Evolutionary conservation across 2,797 vertebrate genomes (phyloP), one percentile per base, ranked within the genome.

Genomic region (Coilia nasus): DNA sequence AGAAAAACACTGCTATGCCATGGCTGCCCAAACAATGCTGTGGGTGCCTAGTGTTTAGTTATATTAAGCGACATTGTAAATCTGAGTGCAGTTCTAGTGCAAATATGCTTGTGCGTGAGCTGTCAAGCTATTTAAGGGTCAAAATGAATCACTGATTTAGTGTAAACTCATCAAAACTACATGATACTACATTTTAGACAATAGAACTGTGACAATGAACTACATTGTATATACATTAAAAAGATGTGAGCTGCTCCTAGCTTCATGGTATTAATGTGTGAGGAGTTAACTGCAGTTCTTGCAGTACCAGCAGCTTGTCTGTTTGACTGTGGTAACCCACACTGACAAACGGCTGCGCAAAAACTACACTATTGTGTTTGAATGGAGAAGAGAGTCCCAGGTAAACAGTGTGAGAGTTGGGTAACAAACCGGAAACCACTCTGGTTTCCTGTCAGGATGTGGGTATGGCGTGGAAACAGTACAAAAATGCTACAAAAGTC

Each of bases 361-460:
- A 91, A 91, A 91, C 88, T 19, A 62, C 87, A 85, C 86, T 88
- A 87, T 86, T 54, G 83, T 83, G 10, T 81, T 84, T 81, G 35
- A 81, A 82, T 84, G 64, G 59, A 82, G 59, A 71, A 71, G 86
- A 78, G 78, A 84, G 75, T 78, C 85, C 89, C 84, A 90, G 84
- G 54, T 83, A 86, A 84, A 57, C 84, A 64, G 57, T n/a, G 59
- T 47, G 19, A 19, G 47, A 47, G 23, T 88, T 83, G 64, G 89
- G 88, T 83, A 46, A 84, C 78, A 59, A 28, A 84, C 82, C 84
- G 86, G 28, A 81, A 87, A 88, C 86, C 84, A 86, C 78, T 85
- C 11, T 85, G 89, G 87, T 88, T 87, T 88, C 86, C 86, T 88
- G 35, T 57, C 83, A 86, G 89, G 84, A 88, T 85, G 85, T 82